A percentile compares a stretch with the other conserved stretches of the same genome.
phyloP scores from a whole-genome alignment of 1,140 invertebrate genomes.

The Drosophila mauritiana region DNA sequence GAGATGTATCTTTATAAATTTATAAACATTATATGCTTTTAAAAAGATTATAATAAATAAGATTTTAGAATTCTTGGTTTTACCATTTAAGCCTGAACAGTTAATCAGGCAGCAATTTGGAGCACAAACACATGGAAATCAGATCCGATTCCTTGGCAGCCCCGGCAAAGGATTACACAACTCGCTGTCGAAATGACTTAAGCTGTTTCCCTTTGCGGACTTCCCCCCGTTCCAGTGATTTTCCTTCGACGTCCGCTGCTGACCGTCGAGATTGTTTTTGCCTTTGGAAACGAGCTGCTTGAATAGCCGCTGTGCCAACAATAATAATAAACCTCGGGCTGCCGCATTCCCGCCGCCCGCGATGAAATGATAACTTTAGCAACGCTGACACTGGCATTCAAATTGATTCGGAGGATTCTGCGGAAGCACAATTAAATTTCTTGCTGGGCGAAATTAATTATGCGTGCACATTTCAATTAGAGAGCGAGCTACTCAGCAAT shows the following conservation, averaged over 20 bases:
- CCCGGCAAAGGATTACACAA: slow-evolving; percentile 65
- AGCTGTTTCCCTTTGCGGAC: slow-evolving; percentile 30
- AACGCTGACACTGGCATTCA: slow-evolving; percentile 28
- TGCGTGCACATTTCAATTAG: slow-evolving; percentile 71
- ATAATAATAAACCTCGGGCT: slow-evolving; percentile 64
- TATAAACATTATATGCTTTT: not conserved
- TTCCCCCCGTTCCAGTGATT: not conserved
- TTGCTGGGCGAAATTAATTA: slow-evolving; percentile 66
- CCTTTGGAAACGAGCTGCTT: slow-evolving; percentile 68
- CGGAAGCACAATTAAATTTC: slow-evolving; percentile 53
- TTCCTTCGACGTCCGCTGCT: slow-evolving; percentile 6
- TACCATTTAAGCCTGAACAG: not conserved
- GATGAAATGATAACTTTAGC: slow-evolving; percentile 59
- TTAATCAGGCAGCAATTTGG: not conserved
- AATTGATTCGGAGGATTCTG: slow-evolving; percentile 60
- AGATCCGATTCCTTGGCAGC: slow-evolving; percentile 34
- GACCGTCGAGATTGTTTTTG: slow-evolving; percentile 31
- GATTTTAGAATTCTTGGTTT: not conserved
- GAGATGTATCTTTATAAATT: not conserved
- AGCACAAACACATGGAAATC: slow-evolving; percentile 40
- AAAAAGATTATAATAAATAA: not conserved
- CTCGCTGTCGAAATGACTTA: slow-evolving; percentile 74
- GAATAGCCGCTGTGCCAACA: slow-evolving; percentile 69
- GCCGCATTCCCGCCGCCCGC: not conserved
- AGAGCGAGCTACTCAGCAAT: slow-evolving; percentile 40